phyloP scores from a whole-genome alignment of 2,797 vertebrate species.

The Coluber constrictor region DNA sequence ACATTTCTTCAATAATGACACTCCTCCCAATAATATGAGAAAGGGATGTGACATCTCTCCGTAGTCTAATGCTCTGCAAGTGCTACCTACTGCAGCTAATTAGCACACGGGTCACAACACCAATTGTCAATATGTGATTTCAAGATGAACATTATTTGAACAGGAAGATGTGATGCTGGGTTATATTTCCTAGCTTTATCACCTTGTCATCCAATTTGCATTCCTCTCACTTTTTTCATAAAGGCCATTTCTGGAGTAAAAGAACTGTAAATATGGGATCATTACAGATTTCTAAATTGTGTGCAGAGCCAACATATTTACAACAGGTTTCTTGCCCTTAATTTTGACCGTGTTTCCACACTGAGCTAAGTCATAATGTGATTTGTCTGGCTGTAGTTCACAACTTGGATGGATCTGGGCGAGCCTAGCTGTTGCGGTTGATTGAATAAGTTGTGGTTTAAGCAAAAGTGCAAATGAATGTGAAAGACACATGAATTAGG shows the following conservation, averaged over 20 bases:
- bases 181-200: not conserved
- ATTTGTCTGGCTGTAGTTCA: not conserved
- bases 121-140: not conserved
- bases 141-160: not conserved
- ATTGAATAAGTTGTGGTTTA: not conserved
- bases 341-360: not conserved
- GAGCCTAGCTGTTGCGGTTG: not conserved
- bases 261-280: not conserved
- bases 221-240: not conserved
- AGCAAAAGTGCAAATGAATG: not conserved
- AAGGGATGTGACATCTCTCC: rapidly evolving
- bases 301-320: not conserved
- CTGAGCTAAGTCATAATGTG: not conserved
- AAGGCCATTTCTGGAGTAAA: not conserved
- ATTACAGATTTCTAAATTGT: not conserved
- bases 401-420: not conserved
- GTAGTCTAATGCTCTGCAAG: rapidly evolving
- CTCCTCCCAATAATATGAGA: not conserved
- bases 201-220: not conserved
- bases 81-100: not conserved
- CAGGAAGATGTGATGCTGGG: not conserved
- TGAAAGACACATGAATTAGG: not conserved
- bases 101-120: not conserved
- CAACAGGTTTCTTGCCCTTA: not conserved
- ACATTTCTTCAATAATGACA: not conserved